Evolutionary conservation across 2,113 vertebrate species (phyloP).

Genomic region (Mesitornis unicolor): DNA sequence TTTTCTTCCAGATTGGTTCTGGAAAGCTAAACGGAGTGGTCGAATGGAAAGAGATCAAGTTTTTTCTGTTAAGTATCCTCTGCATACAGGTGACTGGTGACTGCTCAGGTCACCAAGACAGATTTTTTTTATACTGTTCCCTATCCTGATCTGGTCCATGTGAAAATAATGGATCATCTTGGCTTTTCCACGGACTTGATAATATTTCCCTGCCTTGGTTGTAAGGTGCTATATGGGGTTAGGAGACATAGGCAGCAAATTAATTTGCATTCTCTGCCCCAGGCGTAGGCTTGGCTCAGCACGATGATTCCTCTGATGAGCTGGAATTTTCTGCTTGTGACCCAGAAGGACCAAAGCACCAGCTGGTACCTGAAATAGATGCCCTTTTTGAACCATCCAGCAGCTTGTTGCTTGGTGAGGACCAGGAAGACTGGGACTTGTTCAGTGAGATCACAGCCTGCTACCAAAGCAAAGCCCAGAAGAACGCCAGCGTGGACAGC

Average conservation of each 20-base stretch:
- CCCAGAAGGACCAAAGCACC: constrained; percentile 35
- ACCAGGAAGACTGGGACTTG: constrained; percentile 64
- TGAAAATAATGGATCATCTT: neutral
- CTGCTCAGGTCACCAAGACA: neutral
- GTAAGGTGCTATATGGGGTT: neutral
- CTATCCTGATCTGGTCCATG: neutral
- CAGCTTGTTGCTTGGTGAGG: constrained; percentile 41
- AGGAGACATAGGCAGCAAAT: neutral
- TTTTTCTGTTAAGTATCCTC: neutral
- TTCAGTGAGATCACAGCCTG: constrained; percentile 72
- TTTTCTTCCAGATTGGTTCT: neutral
- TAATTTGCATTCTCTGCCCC: neutral
- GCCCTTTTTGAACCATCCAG: constrained; percentile 43
- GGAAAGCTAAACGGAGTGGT: neutral
- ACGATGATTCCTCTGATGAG: constrained; percentile 72
- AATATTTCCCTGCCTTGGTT: neutral
- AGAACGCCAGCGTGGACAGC: constrained; percentile 39
- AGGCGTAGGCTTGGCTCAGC: constrained; percentile 42
- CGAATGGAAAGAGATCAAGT: neutral
- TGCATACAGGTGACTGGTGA: neutral
- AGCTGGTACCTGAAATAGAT: constrained; percentile 36
- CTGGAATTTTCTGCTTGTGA: constrained; percentile 64
- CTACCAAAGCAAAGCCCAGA: constrained; percentile 53
- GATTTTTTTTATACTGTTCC: neutral
- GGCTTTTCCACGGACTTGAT: neutral